phyloP scores from a whole-genome alignment of 2,113 vertebrate genomes.

The Oryzias curvinotus region DNA sequence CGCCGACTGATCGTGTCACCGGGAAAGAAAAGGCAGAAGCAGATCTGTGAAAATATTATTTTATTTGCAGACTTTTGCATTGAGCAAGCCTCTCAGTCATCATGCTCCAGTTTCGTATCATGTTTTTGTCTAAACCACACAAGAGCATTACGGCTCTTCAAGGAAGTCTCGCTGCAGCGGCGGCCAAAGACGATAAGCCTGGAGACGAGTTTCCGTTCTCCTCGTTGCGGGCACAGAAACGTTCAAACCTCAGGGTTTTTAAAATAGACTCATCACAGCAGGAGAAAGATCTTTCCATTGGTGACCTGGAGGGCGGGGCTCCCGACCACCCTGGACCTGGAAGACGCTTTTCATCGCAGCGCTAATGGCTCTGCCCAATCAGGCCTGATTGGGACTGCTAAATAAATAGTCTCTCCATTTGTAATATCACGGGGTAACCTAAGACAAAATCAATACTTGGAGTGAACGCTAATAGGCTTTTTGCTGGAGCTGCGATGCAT shows the following conservation, averaged over 20 bases:
- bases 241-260: slow-evolving; percentile 52
- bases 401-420: slow-evolving; percentile 67
- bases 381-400: slow-evolving; percentile 68
- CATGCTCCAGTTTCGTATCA: slow-evolving; percentile 76
- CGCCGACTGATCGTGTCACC: slow-evolving; percentile 66
- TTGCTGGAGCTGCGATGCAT: slow-evolving; percentile 44
- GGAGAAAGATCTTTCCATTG: slow-evolving; percentile 53
- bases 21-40: slow-evolving; percentile 70
- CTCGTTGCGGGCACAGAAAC: slow-evolving; percentile 53
- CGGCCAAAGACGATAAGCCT: slow-evolving; percentile 72
- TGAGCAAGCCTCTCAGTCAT: slow-evolving; percentile 72
- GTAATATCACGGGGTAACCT: slow-evolving; percentile 64
- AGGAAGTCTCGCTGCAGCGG: slow-evolving; percentile 66
- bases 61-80: slow-evolving; percentile 76
- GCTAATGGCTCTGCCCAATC: slow-evolving; percentile 70
- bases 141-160: slow-evolving; percentile 65
- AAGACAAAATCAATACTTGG: slow-evolving; percentile 68
- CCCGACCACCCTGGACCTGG: slow-evolving; percentile 58
- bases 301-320: slow-evolving; percentile 57
- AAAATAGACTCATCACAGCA: slow-evolving; percentile 40
- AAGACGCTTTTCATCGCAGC: slow-evolving; percentile 68
- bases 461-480: slow-evolving; percentile 55
- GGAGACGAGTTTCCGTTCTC: slow-evolving; percentile 63
- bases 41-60: slow-evolving; percentile 82
- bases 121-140: slow-evolving; percentile 78